Evolutionary conservation across 2,888 invertebrate genomes (phyloP), one percentile per base, ranked within the genome.

Genomic region (Drosophila falleni): DNA sequence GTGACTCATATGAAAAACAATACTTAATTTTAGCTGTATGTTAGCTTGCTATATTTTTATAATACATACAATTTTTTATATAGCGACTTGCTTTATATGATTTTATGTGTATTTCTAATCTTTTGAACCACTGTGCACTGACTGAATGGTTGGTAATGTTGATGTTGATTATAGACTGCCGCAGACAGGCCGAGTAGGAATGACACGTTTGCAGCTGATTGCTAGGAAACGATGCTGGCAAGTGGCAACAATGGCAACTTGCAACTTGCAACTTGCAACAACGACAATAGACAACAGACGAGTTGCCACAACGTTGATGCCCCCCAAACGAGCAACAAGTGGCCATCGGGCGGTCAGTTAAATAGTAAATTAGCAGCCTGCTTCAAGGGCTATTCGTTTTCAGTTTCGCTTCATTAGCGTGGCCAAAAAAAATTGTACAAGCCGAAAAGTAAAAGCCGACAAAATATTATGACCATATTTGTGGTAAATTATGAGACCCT

Each of bases 401-500:
- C 70, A 42, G 75, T 68, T 81, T 81, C 49, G 84, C 76, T 87
- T 89, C 89, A 89, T 84, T 84, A 84, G 87, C 59, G 63, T 46
- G n/a, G 56, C 60, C 41, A 33, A 33, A 41, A 39, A 29, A 33
- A 41, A 39, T 29, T 23, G 8, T 9, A 6, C 31, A 10, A 13
- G 46, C n/a, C 26, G 74, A 87, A 81, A 85, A 89, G 83, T 86
- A 89, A 86, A 77, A 82, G 90, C 90, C 78, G 75, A 71, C 81
- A 82, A 79, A 74, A 81, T 29, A 81, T 88, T 89, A 89, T 90
- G 87, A 80, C 87, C 89, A 87, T 90, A 90, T 90, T 90, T 91
- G 90, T 68, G 81, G 79, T 88, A 90, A 91, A 81, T 90, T 90
- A 91, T 90, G 88, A 86, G 78, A 73, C 86, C 88, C 86, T 89